phyloP scores from a whole-genome alignment of 2,797 vertebrate species.

The Mus caroli region DNA sequence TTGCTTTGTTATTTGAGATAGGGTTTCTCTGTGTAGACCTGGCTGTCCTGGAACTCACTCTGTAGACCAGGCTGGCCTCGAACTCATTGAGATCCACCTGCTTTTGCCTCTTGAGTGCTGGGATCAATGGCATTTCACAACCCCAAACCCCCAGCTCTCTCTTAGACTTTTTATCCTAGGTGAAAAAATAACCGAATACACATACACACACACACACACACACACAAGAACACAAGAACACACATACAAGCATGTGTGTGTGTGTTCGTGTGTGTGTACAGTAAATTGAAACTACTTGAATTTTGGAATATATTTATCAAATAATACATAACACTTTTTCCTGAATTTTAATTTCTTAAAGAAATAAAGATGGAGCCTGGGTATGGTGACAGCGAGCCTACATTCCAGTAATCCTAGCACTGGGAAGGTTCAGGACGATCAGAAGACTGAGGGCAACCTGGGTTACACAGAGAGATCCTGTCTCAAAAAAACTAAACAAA shows the following conservation, averaged over 20 bases:
- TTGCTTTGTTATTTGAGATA: background rate
- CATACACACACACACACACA: too few relatives aligned
- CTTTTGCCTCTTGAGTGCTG: background rate
- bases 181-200: background rate
- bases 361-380: constrained; percentile 19
- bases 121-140: background rate
- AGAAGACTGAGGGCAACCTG: background rate
- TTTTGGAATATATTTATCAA: constrained; percentile 26
- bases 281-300: constrained; percentile 38
- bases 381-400: background rate
- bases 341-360: constrained; percentile 51
- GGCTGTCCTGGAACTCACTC: background rate
- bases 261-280: background rate
- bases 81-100: background rate
- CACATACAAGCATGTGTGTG: too few relatives aligned
- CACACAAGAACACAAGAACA: too few relatives aligned
- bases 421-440: background rate
- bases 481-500: background rate
- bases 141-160: background rate
- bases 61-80: background rate
- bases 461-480: background rate
- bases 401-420: background rate
- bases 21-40: background rate
- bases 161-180: constrained; percentile 19
- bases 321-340: constrained; percentile 11